phyloP scores from a whole-genome alignment of 2,113 vertebrate species.

The Cryptomyrus ogoouensis region DNA sequence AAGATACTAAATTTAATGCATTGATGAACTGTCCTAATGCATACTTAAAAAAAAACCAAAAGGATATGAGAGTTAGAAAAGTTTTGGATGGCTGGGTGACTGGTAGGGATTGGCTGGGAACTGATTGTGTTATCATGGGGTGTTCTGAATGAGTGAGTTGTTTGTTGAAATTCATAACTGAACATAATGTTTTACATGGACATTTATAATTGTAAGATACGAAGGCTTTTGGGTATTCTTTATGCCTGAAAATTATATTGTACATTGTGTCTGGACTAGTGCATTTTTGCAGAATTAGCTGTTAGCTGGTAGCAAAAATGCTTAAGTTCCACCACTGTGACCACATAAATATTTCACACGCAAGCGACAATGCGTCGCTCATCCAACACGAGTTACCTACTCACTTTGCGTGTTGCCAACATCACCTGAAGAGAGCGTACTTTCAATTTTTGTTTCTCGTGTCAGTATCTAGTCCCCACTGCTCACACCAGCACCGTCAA shows the following conservation, averaged over 20 bases:
- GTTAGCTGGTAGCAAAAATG: background rate
- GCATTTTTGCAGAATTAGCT: background rate
- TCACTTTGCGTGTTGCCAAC: too few relatives aligned
- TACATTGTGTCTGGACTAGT: background rate
- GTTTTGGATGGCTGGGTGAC: background rate
- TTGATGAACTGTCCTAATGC: background rate
- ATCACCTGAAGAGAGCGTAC: too few relatives aligned
- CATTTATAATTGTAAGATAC: background rate
- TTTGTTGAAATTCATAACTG: background rate
- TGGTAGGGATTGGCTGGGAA: background rate
- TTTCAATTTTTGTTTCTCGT: background rate
- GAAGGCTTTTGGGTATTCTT: background rate
- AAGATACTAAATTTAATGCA: background rate
- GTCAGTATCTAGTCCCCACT: background rate
- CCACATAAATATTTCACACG: too few relatives aligned
- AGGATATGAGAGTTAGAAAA: background rate
- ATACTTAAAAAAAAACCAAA: too few relatives aligned
- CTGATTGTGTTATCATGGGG: background rate
- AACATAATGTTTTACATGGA: background rate
- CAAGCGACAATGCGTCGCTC: too few relatives aligned
- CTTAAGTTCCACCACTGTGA: background rate
- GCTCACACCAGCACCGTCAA: background rate
- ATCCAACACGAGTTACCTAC: too few relatives aligned
- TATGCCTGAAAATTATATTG: background rate
- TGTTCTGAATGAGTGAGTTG: background rate